Evolutionary conservation across 2,113 vertebrate species (phyloP).

Genomic region (Hepsetus odoe): DNA sequence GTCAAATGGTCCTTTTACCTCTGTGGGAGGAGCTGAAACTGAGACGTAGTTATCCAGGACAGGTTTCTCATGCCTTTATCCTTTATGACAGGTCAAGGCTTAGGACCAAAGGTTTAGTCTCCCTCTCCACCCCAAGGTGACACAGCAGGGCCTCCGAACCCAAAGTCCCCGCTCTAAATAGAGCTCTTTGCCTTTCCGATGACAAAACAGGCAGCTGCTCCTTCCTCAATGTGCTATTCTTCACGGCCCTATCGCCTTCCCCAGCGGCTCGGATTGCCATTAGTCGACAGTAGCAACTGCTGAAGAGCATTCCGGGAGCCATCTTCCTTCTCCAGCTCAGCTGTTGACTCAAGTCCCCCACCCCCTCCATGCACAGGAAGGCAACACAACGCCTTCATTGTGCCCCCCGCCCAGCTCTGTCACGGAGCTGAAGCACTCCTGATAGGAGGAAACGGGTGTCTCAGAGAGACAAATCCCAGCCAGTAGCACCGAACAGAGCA

Average conservation of each 20-base stretch:
- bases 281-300: conserved; percentile 99
- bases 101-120: conserved; percentile 7
- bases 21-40: not conserved
- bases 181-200: conserved; percentile 71
- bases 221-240: conserved; percentile 93
- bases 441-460: conserved; percentile 78
- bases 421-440: conserved; percentile 73
- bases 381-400: conserved; percentile 94
- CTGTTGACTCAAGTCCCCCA: conserved; percentile 83
- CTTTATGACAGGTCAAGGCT: not conserved
- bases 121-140: conserved; percentile 18
- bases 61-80: not conserved
- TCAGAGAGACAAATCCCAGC: conserved; percentile 75
- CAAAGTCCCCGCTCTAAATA: conserved; percentile 53
- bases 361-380: conserved; percentile 79
- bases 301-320: conserved; percentile 91
- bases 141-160: conserved; percentile 44
- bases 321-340: conserved; percentile 90
- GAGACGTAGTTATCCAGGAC: not conserved
- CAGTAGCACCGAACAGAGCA: conserved; percentile 69
- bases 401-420: conserved; percentile 64
- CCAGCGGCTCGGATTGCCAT: conserved; percentile 96
- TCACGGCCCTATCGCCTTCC: conserved; percentile 96
- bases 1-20: not conserved
- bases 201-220: conserved; percentile 97